Evolutionary conservation across 37 sponge, comb jelly and placozoan species (phyloP).

Genomic region (Spongilla lacustris): DNA sequence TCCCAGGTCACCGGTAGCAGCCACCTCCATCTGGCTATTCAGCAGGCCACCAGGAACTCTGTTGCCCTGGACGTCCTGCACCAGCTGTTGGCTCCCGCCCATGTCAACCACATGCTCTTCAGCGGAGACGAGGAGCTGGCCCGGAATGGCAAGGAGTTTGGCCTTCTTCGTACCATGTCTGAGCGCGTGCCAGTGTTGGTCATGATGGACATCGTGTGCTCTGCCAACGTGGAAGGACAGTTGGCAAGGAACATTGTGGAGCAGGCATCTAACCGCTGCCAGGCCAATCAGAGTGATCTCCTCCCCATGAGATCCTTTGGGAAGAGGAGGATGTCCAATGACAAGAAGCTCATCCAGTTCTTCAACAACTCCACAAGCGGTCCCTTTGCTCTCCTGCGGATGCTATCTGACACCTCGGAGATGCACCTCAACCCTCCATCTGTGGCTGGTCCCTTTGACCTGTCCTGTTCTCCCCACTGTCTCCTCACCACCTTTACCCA

Average conservation of each 20-base stretch:
- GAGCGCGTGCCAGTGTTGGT: slow-evolving; percentile 63
- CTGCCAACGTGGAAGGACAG: slow-evolving; percentile 33
- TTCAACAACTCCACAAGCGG: slow-evolving; percentile 7
- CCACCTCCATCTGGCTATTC: slow-evolving; percentile 67
- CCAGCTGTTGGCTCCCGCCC: slow-evolving; percentile 56
- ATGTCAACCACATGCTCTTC: slow-evolving; percentile 61
- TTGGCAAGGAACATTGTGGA: slow-evolving; percentile 52
- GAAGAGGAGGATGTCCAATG: background rate
- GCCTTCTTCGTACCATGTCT: slow-evolving; percentile 23
- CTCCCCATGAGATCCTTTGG: background rate
- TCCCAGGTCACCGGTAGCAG: background rate
- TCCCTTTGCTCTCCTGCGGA: slow-evolving; percentile 33
- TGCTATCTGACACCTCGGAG: slow-evolving; percentile 32
- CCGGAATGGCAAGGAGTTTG: slow-evolving; percentile 29
- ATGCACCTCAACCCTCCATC: too few relatives aligned
- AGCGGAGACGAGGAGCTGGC: slow-evolving; percentile 68
- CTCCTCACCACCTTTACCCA: slow-evolving; percentile 36
- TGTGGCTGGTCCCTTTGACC: background rate
- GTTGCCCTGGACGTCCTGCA: slow-evolving; percentile 60
- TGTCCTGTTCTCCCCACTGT: slow-evolving; percentile 49
- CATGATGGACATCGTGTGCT: slow-evolving; percentile 79
- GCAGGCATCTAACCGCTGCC: slow-evolving; percentile 40
- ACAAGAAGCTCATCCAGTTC: slow-evolving; percentile 6
- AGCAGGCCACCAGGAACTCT: slow-evolving; percentile 43
- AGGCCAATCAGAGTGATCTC: background rate